Base-by-base conservation (phyloP, 2,888 invertebrate species). In the Synergus japonicus region DNA sequence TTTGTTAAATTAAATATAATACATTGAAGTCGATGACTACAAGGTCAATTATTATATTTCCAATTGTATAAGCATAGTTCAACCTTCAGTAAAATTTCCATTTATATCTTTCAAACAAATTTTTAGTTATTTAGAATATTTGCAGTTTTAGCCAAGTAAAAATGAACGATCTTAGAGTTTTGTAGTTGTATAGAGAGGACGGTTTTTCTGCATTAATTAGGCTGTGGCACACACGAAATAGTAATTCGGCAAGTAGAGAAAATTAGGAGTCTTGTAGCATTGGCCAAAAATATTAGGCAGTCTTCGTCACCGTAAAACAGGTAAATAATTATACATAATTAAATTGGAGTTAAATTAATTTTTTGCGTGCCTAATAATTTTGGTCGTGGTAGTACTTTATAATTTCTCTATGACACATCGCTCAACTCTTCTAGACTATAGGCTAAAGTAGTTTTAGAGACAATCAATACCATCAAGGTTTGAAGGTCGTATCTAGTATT, bases 201-300 rank as follows among this genome's bases (percentile, higher is more conserved):
- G 86, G 86, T 85, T 83, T 84, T 82, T 78, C 83, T 78, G 82
- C 80, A 81, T 82, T 78, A 69, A 76, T 81, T 84, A 84, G 83
- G 83, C 82, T 86, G 83, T 85, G 83, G 85, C 84, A 85, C 85
- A 85, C 82, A 80, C 84, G 84, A 84, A 84, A 81, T 80, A 80
- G 79, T 85, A 85, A 85, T 84, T 84, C 84, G 85, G 84, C 76
- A 79, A 80, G 66, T 82, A 81, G 77, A 83, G 80, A 84, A 84
- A 81, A 82, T 63, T 65, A 81, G 78, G 78, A 79, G 76, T 81
- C 77, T 76, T 66, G 78, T 60, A 54, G 54, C 22, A 13, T 65
- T 65, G 44, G 29, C 18, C 46, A 80, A 76, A 46, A 60, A 67
- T 78, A 65, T 63, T 37, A 65, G 76, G 49, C 43, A 43, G 37